Evolutionary conservation across 2,888 invertebrate species (phyloP), one percentile per base, ranked within the genome.

Genomic region (Xestia c-nigrum): DNA sequence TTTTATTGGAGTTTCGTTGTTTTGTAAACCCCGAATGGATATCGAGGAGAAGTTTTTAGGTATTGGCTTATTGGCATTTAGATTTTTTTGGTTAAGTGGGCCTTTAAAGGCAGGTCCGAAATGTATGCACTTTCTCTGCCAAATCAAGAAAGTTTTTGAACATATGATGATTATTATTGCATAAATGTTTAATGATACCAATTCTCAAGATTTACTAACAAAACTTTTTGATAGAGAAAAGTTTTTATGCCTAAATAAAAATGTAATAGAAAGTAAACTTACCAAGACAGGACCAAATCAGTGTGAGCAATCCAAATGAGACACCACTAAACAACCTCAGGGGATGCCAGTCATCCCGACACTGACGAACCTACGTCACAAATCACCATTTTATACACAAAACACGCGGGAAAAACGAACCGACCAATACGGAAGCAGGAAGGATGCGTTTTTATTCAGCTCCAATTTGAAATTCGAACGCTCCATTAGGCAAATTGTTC

Each of bases 371-470:
- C 79, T 83, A 86, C 84, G 73, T 85, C 85, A 84, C 81, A 80
- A 82, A 76, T 81, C 81, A 73, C 83, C 89, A 84, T 91, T 94
- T 91, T 94, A 95, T 95, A 90, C 82, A 78, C 78, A 81, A 89
- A 92, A 90, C 85, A 79, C 89, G 92, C 92, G 92, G 90, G 94
- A 94, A 94, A 93, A 93, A 92, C 93, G 61, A 83, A 84, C 81
- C 74, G 85, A 89, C 92, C 93, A 92, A 94, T 92, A 87, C 94
- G 96, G 96, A 96, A 96, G 90, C 85, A 94, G 96, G 96, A 95
- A 95, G 93, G 95, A 94, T 94, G 92, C 89, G 93, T 95, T 95
- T 95, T 95, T 92, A 83, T 87, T 86, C 87, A 71, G 84, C 87
- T 90, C 90, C 91, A 93, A 92, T 92, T 94, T 92, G 90, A 92